Evolutionary conservation across 2,797 vertebrate genomes (phyloP).

Genomic region (Liasis olivaceus): DNA sequence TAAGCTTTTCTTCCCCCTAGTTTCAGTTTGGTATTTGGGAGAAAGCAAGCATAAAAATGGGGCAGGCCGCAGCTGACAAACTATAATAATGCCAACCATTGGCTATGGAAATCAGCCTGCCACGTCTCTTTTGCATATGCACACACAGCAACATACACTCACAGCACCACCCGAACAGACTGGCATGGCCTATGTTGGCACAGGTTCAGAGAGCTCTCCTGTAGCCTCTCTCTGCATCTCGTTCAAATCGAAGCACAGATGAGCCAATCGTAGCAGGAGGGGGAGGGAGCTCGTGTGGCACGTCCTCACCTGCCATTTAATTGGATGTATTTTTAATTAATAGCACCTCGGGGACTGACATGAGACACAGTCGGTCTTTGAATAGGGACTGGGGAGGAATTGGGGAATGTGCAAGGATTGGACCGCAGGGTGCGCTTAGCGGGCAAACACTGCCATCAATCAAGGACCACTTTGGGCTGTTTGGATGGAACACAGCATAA

Average conservation of each 20-base stretch:
- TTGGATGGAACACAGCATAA: constrained; percentile 60
- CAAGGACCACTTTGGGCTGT: constrained; percentile 78
- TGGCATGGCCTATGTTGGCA: constrained; percentile 70
- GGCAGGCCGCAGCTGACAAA: constrained; percentile 65
- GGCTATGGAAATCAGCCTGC: constrained; percentile 66
- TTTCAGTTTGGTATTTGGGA: constrained; percentile 5
- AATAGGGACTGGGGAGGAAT: constrained; percentile 83
- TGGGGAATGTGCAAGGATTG: constrained; percentile 79
- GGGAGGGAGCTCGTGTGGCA: constrained; percentile 66
- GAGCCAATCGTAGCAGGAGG: constrained; percentile 62
- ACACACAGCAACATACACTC: constrained; percentile 27
- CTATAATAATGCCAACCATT: constrained; percentile 64
- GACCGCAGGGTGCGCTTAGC: constrained; percentile 81
- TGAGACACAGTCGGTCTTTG: constrained; percentile 79
- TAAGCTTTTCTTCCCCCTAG: background rate
- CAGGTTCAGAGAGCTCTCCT: constrained; percentile 57
- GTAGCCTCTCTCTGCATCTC: constrained; percentile 47
- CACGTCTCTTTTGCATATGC: constrained; percentile 2
- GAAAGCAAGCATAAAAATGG: constrained; percentile 53
- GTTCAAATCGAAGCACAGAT: constrained; percentile 74
- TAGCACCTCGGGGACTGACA: constrained; percentile 79
- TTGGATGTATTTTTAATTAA: constrained; percentile 88
- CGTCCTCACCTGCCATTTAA: constrained; percentile 85
- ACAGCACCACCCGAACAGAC: constrained; percentile 67
- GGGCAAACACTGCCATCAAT: constrained; percentile 78